These are phyloP conservation scores for Silurus asotus DNA, from an alignment of 2,113 vertebrate species.

Conservation along the genomic window DNA sequence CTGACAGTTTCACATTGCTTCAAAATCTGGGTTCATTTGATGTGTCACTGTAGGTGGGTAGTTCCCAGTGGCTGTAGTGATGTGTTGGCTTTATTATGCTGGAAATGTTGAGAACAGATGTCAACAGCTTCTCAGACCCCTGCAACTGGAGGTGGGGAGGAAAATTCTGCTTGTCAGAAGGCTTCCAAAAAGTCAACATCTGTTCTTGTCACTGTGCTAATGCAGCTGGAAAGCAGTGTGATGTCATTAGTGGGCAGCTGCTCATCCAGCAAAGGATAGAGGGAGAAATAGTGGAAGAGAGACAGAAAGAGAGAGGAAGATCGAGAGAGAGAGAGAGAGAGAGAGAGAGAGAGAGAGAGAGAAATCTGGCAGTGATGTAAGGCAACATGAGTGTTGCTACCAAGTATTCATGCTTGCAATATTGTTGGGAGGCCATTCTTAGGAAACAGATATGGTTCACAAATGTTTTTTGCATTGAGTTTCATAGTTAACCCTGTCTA, in stretches of 20 bases:
- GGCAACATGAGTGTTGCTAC: conserved; percentile 8
- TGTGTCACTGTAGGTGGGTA: conserved; percentile 35
- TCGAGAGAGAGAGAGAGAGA: conserved; percentile 27
- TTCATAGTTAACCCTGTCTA: conserved; percentile 21
- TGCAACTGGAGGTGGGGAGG: conserved; percentile 47
- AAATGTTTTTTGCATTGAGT: neutral
- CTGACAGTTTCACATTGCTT: conserved; percentile 7
- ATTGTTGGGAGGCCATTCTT: conserved; percentile 14
- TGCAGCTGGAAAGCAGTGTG: conserved; percentile 58
- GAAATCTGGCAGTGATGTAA: conserved; percentile 8
- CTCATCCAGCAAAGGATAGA: conserved; percentile 39
- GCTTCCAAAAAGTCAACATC: conserved; percentile 54
- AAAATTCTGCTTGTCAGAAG: conserved; percentile 42
- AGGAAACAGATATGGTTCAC: neutral
- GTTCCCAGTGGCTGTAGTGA: conserved; percentile 48
- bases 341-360: conserved; percentile 2
- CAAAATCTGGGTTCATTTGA: conserved; percentile 21
- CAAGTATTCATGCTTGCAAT: neutral
- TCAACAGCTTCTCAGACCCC: conserved; percentile 46
- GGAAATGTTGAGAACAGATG: conserved; percentile 60
- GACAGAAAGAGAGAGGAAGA: conserved; percentile 13
- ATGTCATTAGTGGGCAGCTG: conserved; percentile 62
- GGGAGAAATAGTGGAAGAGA: conserved; percentile 12
- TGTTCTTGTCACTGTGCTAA: conserved; percentile 54
- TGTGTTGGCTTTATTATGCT: conserved; percentile 50